phyloP scores from a whole-genome alignment of 2,113 vertebrate genomes.

The Melanostigma gelatinosum region DNA sequence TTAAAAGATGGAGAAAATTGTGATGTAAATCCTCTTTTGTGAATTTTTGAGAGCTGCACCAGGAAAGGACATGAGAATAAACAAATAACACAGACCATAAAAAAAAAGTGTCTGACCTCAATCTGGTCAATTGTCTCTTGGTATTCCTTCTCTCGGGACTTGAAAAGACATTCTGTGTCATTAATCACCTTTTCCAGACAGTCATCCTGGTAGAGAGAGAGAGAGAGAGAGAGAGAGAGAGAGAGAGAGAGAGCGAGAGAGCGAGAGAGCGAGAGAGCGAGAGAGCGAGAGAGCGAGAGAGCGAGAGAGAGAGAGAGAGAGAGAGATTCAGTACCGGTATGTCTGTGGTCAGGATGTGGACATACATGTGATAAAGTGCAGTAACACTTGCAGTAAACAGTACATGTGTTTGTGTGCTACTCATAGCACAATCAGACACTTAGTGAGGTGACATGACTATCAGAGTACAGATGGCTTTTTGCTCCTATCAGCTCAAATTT shows the following conservation, averaged over 20 bases:
- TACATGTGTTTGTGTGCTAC: slow-evolving; percentile 13
- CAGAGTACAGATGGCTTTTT: slow-evolving; percentile 24
- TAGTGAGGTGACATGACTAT: not conserved
- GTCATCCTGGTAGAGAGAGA: slow-evolving; percentile 87
- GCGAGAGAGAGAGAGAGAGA: slow-evolving; percentile 40
- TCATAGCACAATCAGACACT: slow-evolving; percentile 15
- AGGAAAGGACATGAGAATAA: not conserved
- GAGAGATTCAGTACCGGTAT: not conserved
- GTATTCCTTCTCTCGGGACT: slow-evolving; percentile 96
- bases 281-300: not conserved
- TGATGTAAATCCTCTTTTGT: too few species aligned
- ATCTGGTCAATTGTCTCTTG: slow-evolving; percentile 99
- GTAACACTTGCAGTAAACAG: slow-evolving; percentile 9
- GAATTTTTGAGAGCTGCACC: not conserved
- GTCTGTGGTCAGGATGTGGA: not conserved
- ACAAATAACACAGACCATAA: not conserved
- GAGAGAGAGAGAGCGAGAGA: not conserved
- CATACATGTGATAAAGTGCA: not conserved
- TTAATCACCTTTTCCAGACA: slow-evolving; percentile 97
- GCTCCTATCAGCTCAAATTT: slow-evolving; percentile 51
- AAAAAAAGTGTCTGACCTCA: slow-evolving; percentile 87
- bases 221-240: slow-evolving; percentile 39
- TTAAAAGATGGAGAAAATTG: too few species aligned
- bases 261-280: not conserved
- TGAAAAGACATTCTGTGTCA: slow-evolving; percentile 96